Evolutionary conservation across 2,113 vertebrate species (phyloP).

Genomic region (Leptobrachium ailaonicum): DNA sequence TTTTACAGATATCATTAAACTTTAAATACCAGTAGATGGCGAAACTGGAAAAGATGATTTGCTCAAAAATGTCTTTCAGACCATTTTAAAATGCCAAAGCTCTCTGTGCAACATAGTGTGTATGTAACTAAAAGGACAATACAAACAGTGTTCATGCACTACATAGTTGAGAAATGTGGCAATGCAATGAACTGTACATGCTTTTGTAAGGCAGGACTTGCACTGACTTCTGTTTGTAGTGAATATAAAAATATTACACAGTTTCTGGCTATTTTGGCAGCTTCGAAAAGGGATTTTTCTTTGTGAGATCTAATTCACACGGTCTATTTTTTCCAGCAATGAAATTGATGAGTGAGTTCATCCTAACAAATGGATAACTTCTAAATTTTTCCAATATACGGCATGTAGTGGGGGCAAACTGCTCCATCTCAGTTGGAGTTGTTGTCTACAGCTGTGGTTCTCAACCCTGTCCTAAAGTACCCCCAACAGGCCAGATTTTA

Average conservation of each 20-base stretch:
- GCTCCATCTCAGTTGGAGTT: too few relatives aligned
- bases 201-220: neutral
- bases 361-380: too few relatives aligned
- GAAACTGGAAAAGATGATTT: slow-evolving; percentile 4
- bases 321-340: neutral
- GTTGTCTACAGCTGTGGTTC: too few relatives aligned
- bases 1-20: neutral
- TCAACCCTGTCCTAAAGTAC: too few relatives aligned
- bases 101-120: slow-evolving; percentile 10
- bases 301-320: neutral
- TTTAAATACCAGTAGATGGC: neutral
- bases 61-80: slow-evolving; percentile 9
- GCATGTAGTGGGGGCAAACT: too few relatives aligned
- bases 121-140: slow-evolving; percentile 14
- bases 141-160: slow-evolving; percentile 13
- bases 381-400: too few relatives aligned
- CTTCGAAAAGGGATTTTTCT: neutral
- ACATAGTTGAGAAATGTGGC: slow-evolving; percentile 25
- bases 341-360: too few relatives aligned
- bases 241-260: neutral
- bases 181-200: neutral
- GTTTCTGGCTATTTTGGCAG: neutral
- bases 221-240: neutral
- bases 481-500: too few relatives aligned
- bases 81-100: slow-evolving; percentile 31